Percentiles rank a stretch among this genome's conserved stretches.
These are phyloP conservation scores for Lysandra coridon DNA, from an alignment of 2,888 invertebrate species.

Conservation along the genomic window DNA sequence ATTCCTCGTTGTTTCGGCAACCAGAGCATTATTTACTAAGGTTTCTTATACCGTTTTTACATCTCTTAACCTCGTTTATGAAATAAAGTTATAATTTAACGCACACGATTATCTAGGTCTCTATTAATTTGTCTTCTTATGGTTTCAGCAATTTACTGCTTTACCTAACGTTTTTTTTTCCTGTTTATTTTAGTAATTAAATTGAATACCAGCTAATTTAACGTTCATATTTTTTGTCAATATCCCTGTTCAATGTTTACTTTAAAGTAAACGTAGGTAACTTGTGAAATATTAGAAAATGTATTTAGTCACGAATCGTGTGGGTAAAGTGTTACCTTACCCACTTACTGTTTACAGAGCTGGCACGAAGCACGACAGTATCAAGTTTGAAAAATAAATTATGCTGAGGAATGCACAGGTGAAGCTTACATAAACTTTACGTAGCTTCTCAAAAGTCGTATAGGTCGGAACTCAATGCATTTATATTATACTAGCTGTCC, in stretches of 20 bases:
- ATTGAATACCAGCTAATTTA: too few species aligned
- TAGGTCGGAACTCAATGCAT: not conserved
- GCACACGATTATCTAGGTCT: too few species aligned
- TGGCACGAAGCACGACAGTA: conserved; percentile 1
- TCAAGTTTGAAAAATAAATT: not conserved
- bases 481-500: too few species aligned
- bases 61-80: too few species aligned
- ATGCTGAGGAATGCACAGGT: not conserved
- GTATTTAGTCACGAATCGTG: conserved; percentile 17
- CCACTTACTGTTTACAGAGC: conserved; percentile 25
- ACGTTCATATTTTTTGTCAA: not conserved
- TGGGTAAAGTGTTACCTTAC: not conserved
- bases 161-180: too few species aligned
- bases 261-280: not conserved
- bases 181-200: too few species aligned
- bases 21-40: too few species aligned
- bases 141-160: too few species aligned
- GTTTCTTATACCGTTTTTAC: too few species aligned
- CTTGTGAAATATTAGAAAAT: conserved; percentile 15
- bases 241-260: not conserved
- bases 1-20: too few species aligned
- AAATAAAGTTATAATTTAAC: too few species aligned
- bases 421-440: not conserved
- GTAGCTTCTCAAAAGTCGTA: not conserved
- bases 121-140: too few species aligned